Percentiles rank a stretch among this genome's conserved stretches.
phyloP scores from a whole-genome alignment of 2,797 vertebrate species.

The Falco columbarius region DNA sequence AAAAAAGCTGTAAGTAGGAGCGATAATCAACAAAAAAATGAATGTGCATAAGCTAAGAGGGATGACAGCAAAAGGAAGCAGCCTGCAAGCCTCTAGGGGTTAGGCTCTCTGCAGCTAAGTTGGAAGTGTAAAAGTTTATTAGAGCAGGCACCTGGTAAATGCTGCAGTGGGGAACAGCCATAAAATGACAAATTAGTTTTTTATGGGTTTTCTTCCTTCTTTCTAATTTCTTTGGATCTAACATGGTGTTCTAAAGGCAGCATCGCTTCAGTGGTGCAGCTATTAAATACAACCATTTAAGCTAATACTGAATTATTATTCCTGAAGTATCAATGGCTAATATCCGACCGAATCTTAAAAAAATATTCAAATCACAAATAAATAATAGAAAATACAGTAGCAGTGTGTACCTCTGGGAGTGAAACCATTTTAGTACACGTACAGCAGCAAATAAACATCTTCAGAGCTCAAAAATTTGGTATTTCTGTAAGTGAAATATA shows the following conservation, averaged over 20 bases:
- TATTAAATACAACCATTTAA: not conserved
- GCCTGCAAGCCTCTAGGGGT: rapidly evolving
- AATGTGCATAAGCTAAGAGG: not conserved
- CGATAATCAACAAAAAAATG: not conserved
- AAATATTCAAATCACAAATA: not conserved
- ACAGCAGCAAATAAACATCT: not conserved
- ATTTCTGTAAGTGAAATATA: not conserved
- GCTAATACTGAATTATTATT: not conserved
- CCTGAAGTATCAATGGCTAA: not conserved
- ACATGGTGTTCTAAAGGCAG: not conserved
- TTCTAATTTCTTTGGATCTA: not conserved
- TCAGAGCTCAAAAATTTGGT: not conserved
- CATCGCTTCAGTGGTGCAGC: rapidly evolving
- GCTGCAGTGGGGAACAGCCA: not conserved
- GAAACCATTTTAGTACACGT: not conserved
- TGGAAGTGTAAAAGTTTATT: not conserved
- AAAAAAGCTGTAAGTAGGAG: not conserved
- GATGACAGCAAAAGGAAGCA: not conserved
- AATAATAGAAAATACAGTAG: not conserved
- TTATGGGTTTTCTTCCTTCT: not conserved
- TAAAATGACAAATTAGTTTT: not conserved
- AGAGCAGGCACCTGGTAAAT: not conserved
- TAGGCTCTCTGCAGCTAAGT: not conserved
- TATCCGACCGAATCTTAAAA: not conserved
- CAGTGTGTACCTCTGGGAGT: not conserved